Conservation (phyloP, 1,140 invertebrate species). For the Calycopis cecrops region DNA sequence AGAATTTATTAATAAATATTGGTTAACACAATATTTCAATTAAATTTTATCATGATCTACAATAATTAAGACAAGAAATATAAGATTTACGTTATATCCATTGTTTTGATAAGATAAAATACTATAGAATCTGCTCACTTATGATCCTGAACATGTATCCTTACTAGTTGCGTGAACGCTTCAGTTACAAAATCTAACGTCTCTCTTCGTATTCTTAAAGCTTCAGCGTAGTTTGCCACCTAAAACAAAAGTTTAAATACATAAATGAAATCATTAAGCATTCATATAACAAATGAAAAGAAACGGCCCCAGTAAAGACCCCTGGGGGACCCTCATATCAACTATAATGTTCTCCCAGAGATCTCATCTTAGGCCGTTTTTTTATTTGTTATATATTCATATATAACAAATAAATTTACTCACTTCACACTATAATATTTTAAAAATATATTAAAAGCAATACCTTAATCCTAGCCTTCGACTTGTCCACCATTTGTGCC, state of each 20-base stretch:
- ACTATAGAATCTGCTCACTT: conserved; percentile 40
- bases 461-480: conserved; percentile 77
- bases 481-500: conserved; percentile 92
- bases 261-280: no score
- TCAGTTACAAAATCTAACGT: conserved; percentile 91
- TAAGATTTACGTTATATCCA: no score
- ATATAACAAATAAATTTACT: background rate
- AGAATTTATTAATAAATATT: no score
- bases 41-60: no score
- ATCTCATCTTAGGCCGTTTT: no score
- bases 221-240: conserved; percentile 91
- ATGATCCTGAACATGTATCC: conserved; percentile 81
- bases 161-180: conserved; percentile 89
- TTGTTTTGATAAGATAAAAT: no score
- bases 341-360: no score
- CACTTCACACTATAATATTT: background rate
- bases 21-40: no score
- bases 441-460: background rate
- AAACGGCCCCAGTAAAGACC: no score
- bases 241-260: conserved; percentile 36
- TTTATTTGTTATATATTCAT: no score
- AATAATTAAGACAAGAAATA: no score
- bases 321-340: no score
- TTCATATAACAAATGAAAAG: conserved; percentile 17
- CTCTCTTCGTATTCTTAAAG: conserved; percentile 90